Base-by-base conservation (phyloP, 2,888 invertebrate genomes). In the Selenia dentaria region DNA sequence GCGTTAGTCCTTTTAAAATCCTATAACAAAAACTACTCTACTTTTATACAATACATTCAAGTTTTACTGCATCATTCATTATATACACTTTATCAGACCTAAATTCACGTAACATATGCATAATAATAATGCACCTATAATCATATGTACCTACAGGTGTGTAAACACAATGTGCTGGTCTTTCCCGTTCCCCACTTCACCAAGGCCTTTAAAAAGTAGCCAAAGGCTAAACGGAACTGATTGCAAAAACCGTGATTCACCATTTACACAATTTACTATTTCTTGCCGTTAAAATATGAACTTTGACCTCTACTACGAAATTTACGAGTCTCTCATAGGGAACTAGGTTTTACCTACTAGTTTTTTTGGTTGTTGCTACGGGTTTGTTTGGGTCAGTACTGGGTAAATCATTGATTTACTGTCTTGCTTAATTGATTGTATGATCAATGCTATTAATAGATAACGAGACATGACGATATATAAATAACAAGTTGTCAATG, bases 181-280 rank as follows among this genome's bases (percentile, higher is more conserved):
- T 46, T 46, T n/a, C 38, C 48, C 38, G 25, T 29, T 37, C 12
- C 26, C 47, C 13, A 41, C 12, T 28, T 34, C 34, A 35, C 12
- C 46, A 46, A 45, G 39, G 35, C 6, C 34, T 45, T 32, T n/a
- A 29, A 10, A 25, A 11, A 12, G 9, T 27, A 37, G 22, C 22
- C 31, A 22, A 2, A 25, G 20, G 26, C n/a, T 9, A 12, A 13
- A 20, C 36, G 29, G 40, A 37, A 22, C 24, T n/a, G 24, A 20
- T 29, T 13, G 16, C 1, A 20, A 35, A 9, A n/a, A n/a, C n/a
- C 3, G 24, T 47, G 47, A 47, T 24, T 47, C 47, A 47, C 29
- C 39, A 31, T 18, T 47, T 36, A 16, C 12, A 18, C 34, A 39
- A 50, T 45, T 33, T 31, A 32, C 29, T 25, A 24, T 18, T 34